Evolutionary conservation across 2,888 invertebrate species (phyloP), one percentile per base, ranked within the genome.

Genomic region (Yponomeuta malinellus): DNA sequence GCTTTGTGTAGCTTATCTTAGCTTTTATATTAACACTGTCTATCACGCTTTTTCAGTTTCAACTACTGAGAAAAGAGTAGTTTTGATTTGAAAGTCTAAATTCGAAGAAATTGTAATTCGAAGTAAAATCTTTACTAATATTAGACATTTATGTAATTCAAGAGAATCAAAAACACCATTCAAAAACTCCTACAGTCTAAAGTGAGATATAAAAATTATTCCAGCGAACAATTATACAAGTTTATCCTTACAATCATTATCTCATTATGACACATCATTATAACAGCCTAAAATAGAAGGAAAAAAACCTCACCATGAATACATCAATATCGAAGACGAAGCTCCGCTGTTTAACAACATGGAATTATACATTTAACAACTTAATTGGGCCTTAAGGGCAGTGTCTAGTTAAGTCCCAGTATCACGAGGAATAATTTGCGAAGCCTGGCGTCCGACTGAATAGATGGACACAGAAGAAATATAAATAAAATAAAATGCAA

Each of bases 361-460:
- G 76, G 85, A 85, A 87, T 87, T 87, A 88, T 85, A 83, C 80
- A 83, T 79, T 81, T 82, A 87, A 88, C 88, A 84, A 83, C 84
- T 86, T 89, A 88, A 89, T 88, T 87, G 84, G 80, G 83, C 76
- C 80, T 83, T 77, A 73, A 72, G 78, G 77, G 77, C 59, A 52
- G n/a, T n/a, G 78, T 80, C 82, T 81, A 83, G 78, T 79, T 79
- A 80, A 74, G 66, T 65, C 23, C 0, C 15, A 23, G 6, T 69
- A 10, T n/a, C 15, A 33, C 15, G 59, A 63, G 59, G 59, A 52
- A 69, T 68, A 68, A 68, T 68, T 48, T 68, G 68, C 68, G 48
- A 48, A 43, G 12, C 29, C 31, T 15, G 52, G 4, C 15, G 15
- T 15, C 52, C 52, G 15, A 15, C 15, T 15, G 15, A 52, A 12